Percentiles rank a stretch among this genome's conserved stretches.
Conservation (phyloP, 2,113 vertebrate genomes). For the Oreochromis niloticus region DNA sequence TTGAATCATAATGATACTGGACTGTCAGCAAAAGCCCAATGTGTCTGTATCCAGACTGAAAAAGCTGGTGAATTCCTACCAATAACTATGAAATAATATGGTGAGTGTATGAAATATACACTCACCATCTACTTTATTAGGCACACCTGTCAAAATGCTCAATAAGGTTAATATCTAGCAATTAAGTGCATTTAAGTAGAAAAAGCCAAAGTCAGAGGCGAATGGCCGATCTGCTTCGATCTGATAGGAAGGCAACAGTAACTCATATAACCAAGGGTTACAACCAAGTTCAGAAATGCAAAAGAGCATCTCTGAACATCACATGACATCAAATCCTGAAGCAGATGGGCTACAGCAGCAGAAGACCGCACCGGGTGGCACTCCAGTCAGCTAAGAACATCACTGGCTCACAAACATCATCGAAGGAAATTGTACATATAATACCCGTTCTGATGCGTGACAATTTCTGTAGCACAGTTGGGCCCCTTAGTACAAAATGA, state of each 20-base stretch:
- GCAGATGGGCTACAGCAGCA: not conserved
- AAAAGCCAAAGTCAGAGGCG: not conserved
- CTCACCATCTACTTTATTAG: not conserved
- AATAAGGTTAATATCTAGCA: not conserved
- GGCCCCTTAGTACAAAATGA: not conserved
- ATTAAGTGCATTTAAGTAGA: not conserved
- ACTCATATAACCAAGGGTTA: not conserved
- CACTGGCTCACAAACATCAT: not conserved
- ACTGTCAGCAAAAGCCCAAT: not conserved
- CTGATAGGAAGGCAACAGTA: not conserved
- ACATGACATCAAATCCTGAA: not conserved
- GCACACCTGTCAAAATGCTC: not conserved
- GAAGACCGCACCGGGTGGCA: not conserved
- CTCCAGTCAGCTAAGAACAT: not conserved
- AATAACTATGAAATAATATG: not conserved
- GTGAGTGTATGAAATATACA: not conserved
- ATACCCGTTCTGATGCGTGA: fast-evolving
- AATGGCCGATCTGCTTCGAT: not conserved
- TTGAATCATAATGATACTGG: not conserved
- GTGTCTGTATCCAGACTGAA: not conserved
- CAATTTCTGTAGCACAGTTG: not conserved
- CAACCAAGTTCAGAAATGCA: not conserved
- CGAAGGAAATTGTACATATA: not conserved
- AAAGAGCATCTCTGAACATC: not conserved
- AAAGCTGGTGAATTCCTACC: not conserved